Evolutionary conservation across 2,113 vertebrate genomes (phyloP).

Genomic region (Xiphophorus couchianus): DNA sequence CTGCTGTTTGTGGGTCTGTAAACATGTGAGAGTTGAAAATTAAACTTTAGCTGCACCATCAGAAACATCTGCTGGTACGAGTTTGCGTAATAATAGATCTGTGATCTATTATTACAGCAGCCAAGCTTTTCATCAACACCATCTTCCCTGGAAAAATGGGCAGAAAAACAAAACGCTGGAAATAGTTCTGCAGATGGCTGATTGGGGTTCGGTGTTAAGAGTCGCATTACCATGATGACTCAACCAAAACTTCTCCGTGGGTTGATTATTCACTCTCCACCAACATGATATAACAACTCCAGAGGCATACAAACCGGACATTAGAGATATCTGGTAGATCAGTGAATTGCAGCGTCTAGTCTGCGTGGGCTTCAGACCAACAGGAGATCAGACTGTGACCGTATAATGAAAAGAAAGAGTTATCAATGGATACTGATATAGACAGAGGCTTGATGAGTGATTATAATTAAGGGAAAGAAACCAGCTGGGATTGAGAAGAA

Average conservation of each 20-base stretch:
- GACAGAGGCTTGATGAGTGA: slow-evolving; percentile 20
- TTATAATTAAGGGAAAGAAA: slow-evolving; percentile 11
- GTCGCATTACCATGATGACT: slow-evolving; percentile 41
- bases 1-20: background rate
- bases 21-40: background rate
- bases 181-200: slow-evolving; percentile 53
- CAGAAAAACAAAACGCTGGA: slow-evolving; percentile 26
- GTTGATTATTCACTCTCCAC: slow-evolving; percentile 33
- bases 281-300: slow-evolving; percentile 9
- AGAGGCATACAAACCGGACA: background rate
- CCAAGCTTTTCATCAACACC: slow-evolving; percentile 23
- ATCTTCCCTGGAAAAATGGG: slow-evolving; percentile 18
- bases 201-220: slow-evolving; percentile 31
- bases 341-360: background rate
- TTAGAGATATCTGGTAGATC: background rate
- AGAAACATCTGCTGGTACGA: slow-evolving; percentile 52
- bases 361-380: background rate
- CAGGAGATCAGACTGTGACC: slow-evolving; percentile 20
- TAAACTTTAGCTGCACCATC: slow-evolving; percentile 40
- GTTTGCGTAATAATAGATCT: slow-evolving; percentile 33
- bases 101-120: slow-evolving; percentile 56
- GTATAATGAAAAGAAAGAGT: background rate
- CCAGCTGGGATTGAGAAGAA: too few species aligned
- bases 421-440: slow-evolving; percentile 9
- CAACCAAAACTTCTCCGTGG: slow-evolving; percentile 30